Percentiles rank a stretch among this genome's conserved stretches.
phyloP scores from a whole-genome alignment of 2,113 vertebrate species.

The Pampusana beccarii region DNA sequence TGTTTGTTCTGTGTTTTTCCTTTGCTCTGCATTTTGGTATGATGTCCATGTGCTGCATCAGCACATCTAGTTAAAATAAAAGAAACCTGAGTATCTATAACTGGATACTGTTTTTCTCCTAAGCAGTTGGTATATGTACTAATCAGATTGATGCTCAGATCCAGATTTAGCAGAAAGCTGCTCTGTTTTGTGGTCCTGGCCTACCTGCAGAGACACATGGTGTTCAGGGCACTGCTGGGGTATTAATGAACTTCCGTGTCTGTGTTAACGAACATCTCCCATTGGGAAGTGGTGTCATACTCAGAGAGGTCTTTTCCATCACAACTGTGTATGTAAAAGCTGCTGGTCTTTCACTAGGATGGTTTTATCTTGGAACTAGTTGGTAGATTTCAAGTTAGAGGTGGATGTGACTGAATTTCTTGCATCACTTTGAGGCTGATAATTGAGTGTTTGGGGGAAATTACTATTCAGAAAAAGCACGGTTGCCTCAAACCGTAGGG shows the following conservation, averaged over 20 bases:
- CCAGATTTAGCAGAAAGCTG: not conserved
- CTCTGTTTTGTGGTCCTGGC: not conserved
- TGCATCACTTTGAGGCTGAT: not conserved
- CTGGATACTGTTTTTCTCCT: not conserved
- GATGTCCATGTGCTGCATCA: not conserved
- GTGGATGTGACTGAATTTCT: not conserved
- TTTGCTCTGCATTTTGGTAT: not conserved
- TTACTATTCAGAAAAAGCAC: not conserved
- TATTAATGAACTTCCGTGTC: not conserved
- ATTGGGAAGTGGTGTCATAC: not conserved
- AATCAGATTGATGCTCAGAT: not conserved
- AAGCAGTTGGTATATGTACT: not conserved
- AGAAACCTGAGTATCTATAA: not conserved
- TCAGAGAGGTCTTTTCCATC: not conserved
- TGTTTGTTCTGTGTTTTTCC: not conserved
- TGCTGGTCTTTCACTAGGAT: not conserved
- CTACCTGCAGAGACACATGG: not conserved
- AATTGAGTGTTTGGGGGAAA: not conserved
- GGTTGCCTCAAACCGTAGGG: not conserved
- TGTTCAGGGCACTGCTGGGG: not conserved
- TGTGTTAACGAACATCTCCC: accelerated
- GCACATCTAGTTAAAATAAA: not conserved
- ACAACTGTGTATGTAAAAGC: not conserved
- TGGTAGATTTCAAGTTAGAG: not conserved
- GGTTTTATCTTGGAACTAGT: not conserved